Evolutionary conservation across 2,888 invertebrate species (phyloP), one percentile per base, ranked within the genome.

Genomic region (Netelia fuscicornis): DNA sequence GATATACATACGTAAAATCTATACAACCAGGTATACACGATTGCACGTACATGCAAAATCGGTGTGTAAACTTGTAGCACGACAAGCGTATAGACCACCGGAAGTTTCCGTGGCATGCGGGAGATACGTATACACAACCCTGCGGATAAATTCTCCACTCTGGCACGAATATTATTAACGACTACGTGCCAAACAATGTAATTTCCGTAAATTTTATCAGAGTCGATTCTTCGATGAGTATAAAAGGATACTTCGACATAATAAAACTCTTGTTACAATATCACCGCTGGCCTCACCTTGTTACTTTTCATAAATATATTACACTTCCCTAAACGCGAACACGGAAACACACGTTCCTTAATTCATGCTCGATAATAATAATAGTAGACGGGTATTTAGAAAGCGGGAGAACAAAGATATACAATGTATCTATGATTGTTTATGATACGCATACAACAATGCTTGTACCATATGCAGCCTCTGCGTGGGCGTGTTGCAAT

Each of bases 271-370:
- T 11, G 13, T 48, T 11, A 11, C 48, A 13, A 48, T 48, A 25
- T 8, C 10, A 6, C 3, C 37, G 6, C 13, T n/a, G 13, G n/a
- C 62, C 20, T 20, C 56, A 56, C 56, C 17, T 17, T 6, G 17
- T 20, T 20, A n/a, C 37, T 5, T 48, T 48, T 56, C 20, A 56
- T 56, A 20, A 56, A 56, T 56, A 64, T 37, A 64, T 64, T 64
- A 64, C 23, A 13, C 62, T 23, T 56, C 56, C n/a, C n/a, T 30
- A 37, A 64, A 64, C 62, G 37, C 37, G 30, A 64, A 64, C 62
- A 37, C 13, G 9, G n/a, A 64, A 64, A 13, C n/a, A 64, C n/a
- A 0, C 37, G 9, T 64, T 64, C 37, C 62, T 64, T 37, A n/a
- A 64, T 64, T 13, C 62, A 13, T 17, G 3, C 20, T 56, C 2